These are phyloP conservation scores for Lepidocyrtoides sp. DNA, from an alignment of 2,888 invertebrate species.

Conservation along the genomic window DNA sequence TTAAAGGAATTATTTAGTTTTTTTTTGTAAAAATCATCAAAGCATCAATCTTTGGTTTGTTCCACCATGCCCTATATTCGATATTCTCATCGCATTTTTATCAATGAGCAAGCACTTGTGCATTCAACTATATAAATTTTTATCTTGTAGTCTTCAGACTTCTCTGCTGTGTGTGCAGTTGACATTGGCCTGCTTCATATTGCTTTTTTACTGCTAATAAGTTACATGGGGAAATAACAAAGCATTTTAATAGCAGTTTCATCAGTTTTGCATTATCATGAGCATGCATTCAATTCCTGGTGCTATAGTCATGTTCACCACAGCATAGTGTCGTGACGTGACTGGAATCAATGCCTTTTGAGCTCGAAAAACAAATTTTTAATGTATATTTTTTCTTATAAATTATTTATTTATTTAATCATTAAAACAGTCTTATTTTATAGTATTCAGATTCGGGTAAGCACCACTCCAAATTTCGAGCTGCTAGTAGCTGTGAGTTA, in stretches of 20 bases:
- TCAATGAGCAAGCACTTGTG: neutral
- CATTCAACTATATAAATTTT: neutral
- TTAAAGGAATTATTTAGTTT: neutral
- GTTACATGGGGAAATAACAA: too few relatives aligned
- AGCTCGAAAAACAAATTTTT: too few relatives aligned
- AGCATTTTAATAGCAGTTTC: too few relatives aligned
- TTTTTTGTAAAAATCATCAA: neutral
- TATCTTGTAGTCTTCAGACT: neutral
- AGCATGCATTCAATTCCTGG: neutral
- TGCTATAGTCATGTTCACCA: neutral
- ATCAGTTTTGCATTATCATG: neutral
- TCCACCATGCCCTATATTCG: slow-evolving; percentile 67
- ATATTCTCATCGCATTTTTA: neutral
- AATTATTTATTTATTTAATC: too few relatives aligned
- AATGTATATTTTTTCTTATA: too few relatives aligned
- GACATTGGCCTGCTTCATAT: slow-evolving; percentile 74
- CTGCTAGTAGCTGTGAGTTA: too few relatives aligned
- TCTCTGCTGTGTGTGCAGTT: slow-evolving; percentile 55
- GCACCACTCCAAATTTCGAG: too few relatives aligned
- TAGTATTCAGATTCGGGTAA: too few relatives aligned
- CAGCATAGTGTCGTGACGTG: neutral
- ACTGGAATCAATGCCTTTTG: too few relatives aligned
- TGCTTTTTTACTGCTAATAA: too few relatives aligned
- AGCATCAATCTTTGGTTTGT: slow-evolving; percentile 15
- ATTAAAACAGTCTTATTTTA: too few relatives aligned